Conservation (phyloP, 2,113 vertebrate genomes). For the Pollachius pollachius region DNA sequence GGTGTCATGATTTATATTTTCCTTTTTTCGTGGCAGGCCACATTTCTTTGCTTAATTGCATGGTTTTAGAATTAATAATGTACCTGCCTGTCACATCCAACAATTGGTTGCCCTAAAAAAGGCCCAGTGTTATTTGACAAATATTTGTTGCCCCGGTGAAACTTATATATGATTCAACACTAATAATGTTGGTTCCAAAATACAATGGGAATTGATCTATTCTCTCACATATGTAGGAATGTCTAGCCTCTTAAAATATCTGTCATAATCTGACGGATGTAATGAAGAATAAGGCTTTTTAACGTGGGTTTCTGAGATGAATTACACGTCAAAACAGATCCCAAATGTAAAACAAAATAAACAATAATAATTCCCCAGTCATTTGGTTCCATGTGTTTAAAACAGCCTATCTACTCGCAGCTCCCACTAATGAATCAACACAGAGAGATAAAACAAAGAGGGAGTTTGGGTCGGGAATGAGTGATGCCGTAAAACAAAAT, state of each 20-base stretch:
- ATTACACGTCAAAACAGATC: no score
- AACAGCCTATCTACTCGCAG: no score
- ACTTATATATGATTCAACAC: background rate
- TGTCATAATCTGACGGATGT: no score
- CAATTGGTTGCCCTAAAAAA: constrained; percentile 71
- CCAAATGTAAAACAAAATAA: no score
- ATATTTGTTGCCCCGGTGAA: background rate
- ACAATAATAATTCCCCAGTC: no score
- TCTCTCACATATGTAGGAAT: no score
- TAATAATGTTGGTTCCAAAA: background rate
- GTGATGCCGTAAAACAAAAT: constrained; percentile 16
- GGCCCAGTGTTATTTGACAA: constrained; percentile 12
- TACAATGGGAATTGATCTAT: no score
- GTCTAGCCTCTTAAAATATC: no score
- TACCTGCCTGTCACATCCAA: constrained; percentile 83
- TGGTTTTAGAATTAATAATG: constrained; percentile 88
- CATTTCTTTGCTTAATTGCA: constrained; percentile 95
- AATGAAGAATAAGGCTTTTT: no score
- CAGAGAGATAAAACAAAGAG: constrained; percentile 46
- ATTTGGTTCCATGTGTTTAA: no score
- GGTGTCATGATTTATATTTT: constrained; percentile 49
- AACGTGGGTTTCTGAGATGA: no score
- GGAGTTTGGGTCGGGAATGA: constrained; percentile 51
- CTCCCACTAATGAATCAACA: constrained; percentile 33
- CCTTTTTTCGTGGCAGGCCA: constrained; percentile 81